Conservation (phyloP, 2,888 invertebrate species). For the Diaphora mendica region DNA sequence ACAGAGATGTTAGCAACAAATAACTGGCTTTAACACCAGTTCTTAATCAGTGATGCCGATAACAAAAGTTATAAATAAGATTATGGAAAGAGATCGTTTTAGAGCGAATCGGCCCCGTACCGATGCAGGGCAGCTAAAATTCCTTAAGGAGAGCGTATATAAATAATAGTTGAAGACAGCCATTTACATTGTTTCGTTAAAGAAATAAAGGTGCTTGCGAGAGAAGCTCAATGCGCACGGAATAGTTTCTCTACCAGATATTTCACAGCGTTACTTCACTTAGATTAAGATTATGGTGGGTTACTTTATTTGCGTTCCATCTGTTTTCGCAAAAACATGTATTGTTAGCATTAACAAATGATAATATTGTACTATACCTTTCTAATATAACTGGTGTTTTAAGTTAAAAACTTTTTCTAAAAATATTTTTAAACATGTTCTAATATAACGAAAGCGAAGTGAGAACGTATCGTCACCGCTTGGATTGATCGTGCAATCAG, state of each 20-base stretch:
- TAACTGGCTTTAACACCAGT: neutral
- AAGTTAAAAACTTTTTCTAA: too few relatives aligned
- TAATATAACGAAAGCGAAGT: neutral
- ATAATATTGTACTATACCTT: too few relatives aligned
- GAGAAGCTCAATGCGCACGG: neutral
- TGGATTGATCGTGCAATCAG: neutral
- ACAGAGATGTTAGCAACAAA: neutral
- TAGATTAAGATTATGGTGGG: too few relatives aligned
- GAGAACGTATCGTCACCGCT: neutral
- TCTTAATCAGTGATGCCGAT: neutral
- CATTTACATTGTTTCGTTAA: slow-evolving; percentile 6
- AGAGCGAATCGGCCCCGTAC: neutral
- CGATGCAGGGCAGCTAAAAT: neutral
- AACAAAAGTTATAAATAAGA: slow-evolving; percentile 9
- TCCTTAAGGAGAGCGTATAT: slow-evolving; percentile 1
- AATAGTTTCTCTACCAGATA: neutral
- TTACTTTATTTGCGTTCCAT: too few relatives aligned
- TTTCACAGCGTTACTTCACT: neutral
- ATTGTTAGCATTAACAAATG: too few relatives aligned
- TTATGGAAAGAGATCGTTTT: slow-evolving; percentile 1
- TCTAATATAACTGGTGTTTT: too few relatives aligned
- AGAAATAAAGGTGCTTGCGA: neutral
- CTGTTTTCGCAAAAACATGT: too few relatives aligned
- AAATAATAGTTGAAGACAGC: slow-evolving; percentile 15
- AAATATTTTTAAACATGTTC: too few relatives aligned